Conservation (phyloP, 2,888 invertebrate species). For the Cephus pygmeus region DNA sequence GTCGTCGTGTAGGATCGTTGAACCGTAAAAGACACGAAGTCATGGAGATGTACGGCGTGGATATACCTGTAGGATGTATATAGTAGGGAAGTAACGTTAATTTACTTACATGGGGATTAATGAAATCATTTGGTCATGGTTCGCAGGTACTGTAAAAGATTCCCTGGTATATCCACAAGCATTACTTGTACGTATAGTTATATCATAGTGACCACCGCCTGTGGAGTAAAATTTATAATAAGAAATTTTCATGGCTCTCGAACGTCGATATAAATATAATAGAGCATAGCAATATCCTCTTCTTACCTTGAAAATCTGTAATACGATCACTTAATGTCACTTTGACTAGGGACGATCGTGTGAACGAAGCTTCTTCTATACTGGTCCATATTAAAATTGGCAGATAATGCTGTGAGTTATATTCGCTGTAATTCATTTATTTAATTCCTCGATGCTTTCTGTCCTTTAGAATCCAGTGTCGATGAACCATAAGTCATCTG, state of each 20-base stretch:
- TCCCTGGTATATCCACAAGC: background rate
- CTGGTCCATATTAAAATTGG: background rate
- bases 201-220: background rate
- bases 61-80: background rate
- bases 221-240: background rate
- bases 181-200: background rate
- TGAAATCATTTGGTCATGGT: background rate
- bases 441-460: background rate
- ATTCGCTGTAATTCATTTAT: background rate
- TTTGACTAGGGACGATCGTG: background rate
- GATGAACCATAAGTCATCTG: background rate
- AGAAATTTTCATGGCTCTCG: background rate
- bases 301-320: background rate
- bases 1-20: background rate
- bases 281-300: background rate
- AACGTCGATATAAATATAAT: background rate
- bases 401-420: background rate
- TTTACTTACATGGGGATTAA: background rate
- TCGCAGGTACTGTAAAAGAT: background rate
- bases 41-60: background rate
- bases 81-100: background rate
- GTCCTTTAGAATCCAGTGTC: background rate
- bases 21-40: background rate
- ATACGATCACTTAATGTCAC: background rate
- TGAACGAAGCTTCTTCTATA: background rate